Evolutionary conservation across 2,888 invertebrate genomes (phyloP), one percentile per base, ranked within the genome.

Genomic region (Pyrgus malvae): DNA sequence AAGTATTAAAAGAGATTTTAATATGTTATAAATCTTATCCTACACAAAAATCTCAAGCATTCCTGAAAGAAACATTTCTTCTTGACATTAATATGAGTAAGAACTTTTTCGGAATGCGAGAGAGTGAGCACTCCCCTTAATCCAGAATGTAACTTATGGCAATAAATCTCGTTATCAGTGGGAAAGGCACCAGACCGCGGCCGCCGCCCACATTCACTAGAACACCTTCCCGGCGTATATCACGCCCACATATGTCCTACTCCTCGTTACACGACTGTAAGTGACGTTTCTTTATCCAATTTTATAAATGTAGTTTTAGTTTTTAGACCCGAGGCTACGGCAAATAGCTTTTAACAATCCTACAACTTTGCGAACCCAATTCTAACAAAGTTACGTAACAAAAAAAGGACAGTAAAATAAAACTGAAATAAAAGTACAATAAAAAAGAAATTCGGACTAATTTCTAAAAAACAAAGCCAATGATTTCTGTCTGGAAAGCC

Each of bases 121-220:
- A 25, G 29, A 25, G 27, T 55, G 31, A 31, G 31, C 44, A 29
- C 29, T 44, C 38, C 2, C 38, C 31, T 57, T 45, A 48, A 49
- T 44, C 31, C 48, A 38, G 38, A 11, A 9, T 4, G 27, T 27
- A 38, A 14, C 27, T 40, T 59, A 23, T 23, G 19, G 27, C 40
- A 31, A 40, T 42, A 33, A 50, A 41, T 50, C 56, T 40, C 50
- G 53, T 50, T 55, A 50, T 50, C 58, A 68, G 95, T 74, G 94
- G 93, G 23, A 89, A 95, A 61, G 93, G 93, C 5, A 76, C 90
- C 51, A 81, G 92, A 19, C 83, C 86, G 46, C 75, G 89, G 48
- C 93, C 94, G 46, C 95, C 94, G 56, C 95, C 95, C 38, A 90
- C 93, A 58, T 96, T 96, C 82, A 94, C 94, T 50, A 91, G 96